These are phyloP conservation scores for Melanotaenia duboulayi DNA, from an alignment of 2,113 vertebrate species.

Conservation along the genomic window DNA sequence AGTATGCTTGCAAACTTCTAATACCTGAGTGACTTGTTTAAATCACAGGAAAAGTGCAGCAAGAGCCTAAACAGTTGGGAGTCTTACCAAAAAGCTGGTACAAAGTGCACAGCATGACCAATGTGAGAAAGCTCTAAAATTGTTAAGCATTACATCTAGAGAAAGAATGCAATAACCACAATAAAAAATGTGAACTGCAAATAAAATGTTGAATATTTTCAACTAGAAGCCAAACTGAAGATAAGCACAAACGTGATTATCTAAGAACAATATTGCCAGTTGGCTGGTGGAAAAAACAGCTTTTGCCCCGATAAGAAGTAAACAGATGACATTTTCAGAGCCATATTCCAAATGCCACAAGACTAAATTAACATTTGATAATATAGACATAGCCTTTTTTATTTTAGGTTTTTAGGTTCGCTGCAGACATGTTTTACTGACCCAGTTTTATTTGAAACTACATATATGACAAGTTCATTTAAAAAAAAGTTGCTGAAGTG, in stretches of 20 bases:
- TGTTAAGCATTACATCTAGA: not conserved
- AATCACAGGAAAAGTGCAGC: too few relatives aligned
- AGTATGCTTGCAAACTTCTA: too few relatives aligned
- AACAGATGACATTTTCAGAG: not conserved
- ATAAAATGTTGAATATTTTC: not conserved
- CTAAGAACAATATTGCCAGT: not conserved
- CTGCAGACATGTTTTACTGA: not conserved
- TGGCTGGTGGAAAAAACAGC: not conserved
- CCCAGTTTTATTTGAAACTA: not conserved
- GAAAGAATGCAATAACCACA: not conserved
- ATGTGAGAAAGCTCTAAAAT: too few relatives aligned
- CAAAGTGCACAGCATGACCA: too few relatives aligned
- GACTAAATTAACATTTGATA: not conserved
- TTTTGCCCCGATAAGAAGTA: slow-evolving; percentile 7
- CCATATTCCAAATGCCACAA: not conserved
- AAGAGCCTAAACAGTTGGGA: too few relatives aligned
- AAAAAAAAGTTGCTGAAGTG: too few relatives aligned
- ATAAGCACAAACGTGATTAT: not conserved
- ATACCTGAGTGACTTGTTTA: too few relatives aligned
- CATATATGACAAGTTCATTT: not conserved
- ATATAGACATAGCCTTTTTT: not conserved
- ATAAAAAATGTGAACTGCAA: not conserved
- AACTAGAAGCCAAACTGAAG: not conserved
- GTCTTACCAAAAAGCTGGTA: too few relatives aligned
- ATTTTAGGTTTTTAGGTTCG: not conserved